phyloP scores from a whole-genome alignment of 1,140 invertebrate genomes.

The Eueides isabella region DNA sequence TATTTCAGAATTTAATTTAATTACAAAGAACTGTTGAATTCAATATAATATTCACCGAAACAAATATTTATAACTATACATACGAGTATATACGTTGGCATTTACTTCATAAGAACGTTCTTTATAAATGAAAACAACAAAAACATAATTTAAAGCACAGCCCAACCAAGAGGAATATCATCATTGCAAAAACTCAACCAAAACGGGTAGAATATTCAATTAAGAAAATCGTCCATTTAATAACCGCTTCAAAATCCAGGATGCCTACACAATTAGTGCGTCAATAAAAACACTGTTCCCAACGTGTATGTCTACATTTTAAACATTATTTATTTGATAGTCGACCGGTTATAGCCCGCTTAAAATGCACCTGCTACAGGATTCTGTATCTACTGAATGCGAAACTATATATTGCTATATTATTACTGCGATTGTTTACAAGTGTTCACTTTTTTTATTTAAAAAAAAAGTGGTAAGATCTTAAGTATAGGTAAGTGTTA shows the following conservation, averaged over 20 bases:
- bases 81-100: too few relatives aligned
- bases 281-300: constrained; percentile 32
- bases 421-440: neutral
- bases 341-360: constrained; percentile 14
- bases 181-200: neutral
- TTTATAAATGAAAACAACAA: too few relatives aligned
- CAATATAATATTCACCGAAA: too few relatives aligned
- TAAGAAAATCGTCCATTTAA: constrained; percentile 12
- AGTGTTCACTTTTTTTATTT: too few relatives aligned
- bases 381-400: neutral
- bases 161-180: neutral
- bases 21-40: too few relatives aligned
- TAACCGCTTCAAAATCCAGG: constrained; percentile 11
- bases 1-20: too few relatives aligned
- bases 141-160: neutral
- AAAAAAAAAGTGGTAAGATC: too few relatives aligned
- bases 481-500: too few relatives aligned
- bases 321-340: constrained; percentile 29
- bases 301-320: constrained; percentile 19
- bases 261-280: constrained; percentile 28
- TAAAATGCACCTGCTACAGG: constrained; percentile 16
- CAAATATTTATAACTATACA: too few relatives aligned
- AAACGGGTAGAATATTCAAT: neutral
- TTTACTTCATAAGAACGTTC: too few relatives aligned
- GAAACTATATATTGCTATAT: neutral